Evolutionary conservation across 2,797 vertebrate species (phyloP), one percentile per base, ranked within the genome.

Genomic region (Vireo griseus): DNA sequence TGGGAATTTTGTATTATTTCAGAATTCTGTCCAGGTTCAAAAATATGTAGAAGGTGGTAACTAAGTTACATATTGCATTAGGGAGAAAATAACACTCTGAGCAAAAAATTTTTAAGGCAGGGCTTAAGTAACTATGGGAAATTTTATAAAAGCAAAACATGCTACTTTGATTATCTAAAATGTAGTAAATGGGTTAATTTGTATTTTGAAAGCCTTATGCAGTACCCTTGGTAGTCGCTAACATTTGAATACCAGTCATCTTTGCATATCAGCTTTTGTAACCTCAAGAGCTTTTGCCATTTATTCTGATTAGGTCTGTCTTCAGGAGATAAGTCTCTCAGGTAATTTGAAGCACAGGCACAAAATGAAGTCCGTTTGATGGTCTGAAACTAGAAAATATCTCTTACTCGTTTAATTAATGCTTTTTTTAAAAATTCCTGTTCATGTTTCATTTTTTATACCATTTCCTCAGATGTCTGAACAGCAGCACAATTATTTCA

Each of bases 271-370:
- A 1, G 79, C 79, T 92, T 92, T 95, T 81, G 84, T 95, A 96
- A 92, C 71, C 91, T 92, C 82, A 39, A 75, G 91, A 96, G 73
- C 48, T 96, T 96, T 97, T 97, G 88, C 97, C 97, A 96, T 98
- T 98, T 98, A 97, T 98, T 98, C 97, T 95, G 96, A 98, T 98
- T 98, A 98, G 95, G 97, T 97, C 98, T 98, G 98, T 97, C 97
- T 98, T 98, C 97, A 96, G 97, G 94, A 98, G 98, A 98, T 98
- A 98, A 98, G 94, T 98, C 97, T 98, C 97, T 91, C 96, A 96
- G 95, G 97, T 96, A 97, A 97, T 97, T 96, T 98, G 97, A 96
- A 93, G 79, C 80, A 95, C 8, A 90, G 65, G 71, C 96, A 96
- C 94, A 92, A 97, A 98, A 97, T 95, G 74, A 97, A 98, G 96